These are phyloP conservation scores for Marronus borbonicus DNA, from an alignment of 2,888 invertebrate genomes.

Conservation along the genomic window DNA sequence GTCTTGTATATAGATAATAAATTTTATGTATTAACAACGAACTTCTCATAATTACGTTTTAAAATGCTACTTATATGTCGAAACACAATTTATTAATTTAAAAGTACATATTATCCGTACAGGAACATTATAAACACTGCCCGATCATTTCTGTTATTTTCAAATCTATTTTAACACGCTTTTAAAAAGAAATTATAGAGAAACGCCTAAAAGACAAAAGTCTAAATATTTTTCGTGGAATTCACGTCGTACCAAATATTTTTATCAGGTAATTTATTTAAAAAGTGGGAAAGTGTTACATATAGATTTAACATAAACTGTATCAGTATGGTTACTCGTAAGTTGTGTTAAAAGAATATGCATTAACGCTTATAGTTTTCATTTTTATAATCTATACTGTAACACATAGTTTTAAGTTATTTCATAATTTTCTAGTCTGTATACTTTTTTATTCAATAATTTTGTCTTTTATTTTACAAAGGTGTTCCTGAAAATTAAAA, in stretches of 20 bases:
- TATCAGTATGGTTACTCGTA: conserved; percentile 43
- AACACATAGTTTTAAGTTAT: conserved; percentile 52
- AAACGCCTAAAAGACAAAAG: conserved; percentile 25
- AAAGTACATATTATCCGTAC: conserved; percentile 21
- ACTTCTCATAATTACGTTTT: conserved; percentile 36
- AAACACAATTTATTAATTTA: conserved; percentile 26
- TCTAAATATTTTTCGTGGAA: conserved; percentile 22
- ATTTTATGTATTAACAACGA: conserved; percentile 48
- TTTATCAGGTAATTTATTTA: conserved; percentile 41
- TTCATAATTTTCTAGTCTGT: conserved; percentile 53
- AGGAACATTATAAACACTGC: conserved; percentile 29
- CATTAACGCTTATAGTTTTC: conserved; percentile 39
- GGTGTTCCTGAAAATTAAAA: conserved; percentile 50
- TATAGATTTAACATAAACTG: conserved; percentile 45
- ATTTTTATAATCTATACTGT: conserved; percentile 51
- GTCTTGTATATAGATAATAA: conserved; percentile 48
- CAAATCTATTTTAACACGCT: conserved; percentile 9
- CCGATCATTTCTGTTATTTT: conserved; percentile 26
- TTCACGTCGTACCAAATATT: conserved; percentile 41
- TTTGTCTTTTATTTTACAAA: conserved; percentile 48
- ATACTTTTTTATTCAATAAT: conserved; percentile 47
- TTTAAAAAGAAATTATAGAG: not conserved
- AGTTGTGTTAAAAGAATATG: conserved; percentile 40
- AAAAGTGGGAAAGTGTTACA: conserved; percentile 46
- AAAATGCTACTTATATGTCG: conserved; percentile 35